Percentiles rank a stretch among this genome's conserved stretches.
Evolutionary conservation across 2,888 invertebrate genomes (phyloP).

Genomic region (Mycalesis mineus): DNA sequence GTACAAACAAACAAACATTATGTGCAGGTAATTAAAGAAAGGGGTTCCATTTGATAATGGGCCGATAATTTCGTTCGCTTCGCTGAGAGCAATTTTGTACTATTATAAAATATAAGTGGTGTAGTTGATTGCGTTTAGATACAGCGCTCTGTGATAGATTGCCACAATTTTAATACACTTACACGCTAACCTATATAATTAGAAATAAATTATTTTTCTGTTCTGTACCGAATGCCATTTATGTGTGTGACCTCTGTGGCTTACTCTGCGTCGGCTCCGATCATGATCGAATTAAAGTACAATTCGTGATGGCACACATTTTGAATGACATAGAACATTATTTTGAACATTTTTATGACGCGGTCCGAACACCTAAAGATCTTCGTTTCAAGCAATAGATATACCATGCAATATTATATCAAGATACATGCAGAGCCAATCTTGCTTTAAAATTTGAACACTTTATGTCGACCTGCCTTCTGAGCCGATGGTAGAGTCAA

Average conservation of each 20-base stretch:
- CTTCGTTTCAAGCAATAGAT: too few relatives aligned
- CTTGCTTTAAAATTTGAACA: too few relatives aligned
- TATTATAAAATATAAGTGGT: slow-evolving; percentile 62
- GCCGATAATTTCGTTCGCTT: slow-evolving; percentile 61
- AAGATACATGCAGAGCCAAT: too few relatives aligned
- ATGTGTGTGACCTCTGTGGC: background rate
- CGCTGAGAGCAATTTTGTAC: slow-evolving; percentile 65
- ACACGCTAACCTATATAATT: slow-evolving; percentile 23
- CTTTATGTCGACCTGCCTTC: too few relatives aligned
- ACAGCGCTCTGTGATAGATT: slow-evolving; percentile 60
- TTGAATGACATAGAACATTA: background rate
- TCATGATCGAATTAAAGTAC: background rate
- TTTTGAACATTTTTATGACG: too few relatives aligned
- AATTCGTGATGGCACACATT: background rate
- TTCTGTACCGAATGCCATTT: slow-evolving; percentile 4
- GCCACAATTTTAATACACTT: slow-evolving; percentile 39
- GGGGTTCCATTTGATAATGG: slow-evolving; percentile 72
- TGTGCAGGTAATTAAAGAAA: slow-evolving; percentile 73
- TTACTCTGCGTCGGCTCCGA: background rate
- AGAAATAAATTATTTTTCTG: slow-evolving; percentile 23
- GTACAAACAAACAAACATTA: slow-evolving; percentile 72
- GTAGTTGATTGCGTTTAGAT: slow-evolving; percentile 59
- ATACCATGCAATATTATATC: too few relatives aligned
- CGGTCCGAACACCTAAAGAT: too few relatives aligned
- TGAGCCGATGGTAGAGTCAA: too few relatives aligned